Base-by-base conservation (phyloP, 1,140 invertebrate species). In the Eubasilissa regina region DNA sequence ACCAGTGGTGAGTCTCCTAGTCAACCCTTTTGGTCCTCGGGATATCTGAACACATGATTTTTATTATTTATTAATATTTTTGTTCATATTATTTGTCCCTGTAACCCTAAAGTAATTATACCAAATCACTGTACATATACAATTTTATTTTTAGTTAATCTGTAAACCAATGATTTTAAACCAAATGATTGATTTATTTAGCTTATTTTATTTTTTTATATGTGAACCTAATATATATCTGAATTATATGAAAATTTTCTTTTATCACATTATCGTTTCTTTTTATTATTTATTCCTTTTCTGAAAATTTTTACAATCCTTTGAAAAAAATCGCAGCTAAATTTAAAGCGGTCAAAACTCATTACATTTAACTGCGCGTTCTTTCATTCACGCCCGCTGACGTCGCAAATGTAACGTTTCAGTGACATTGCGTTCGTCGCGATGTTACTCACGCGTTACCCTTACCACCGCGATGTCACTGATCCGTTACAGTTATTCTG, bases 1-100 rank as follows among this genome's bases (percentile, higher is more conserved):
- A 80, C 78, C 79, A 83, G 81, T 79, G 81, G 81, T 83, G 81
- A 83, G 81, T 83, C 77, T 78, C 81, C 81, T 83, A 83, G 81
- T 83, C 81, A 83, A 79, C 77, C 81, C 75, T 79, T 78, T 80
- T 80, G 81, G 81, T 82, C 81, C 77, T 62, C 78, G 81, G 78
- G 75, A 80, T 78, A 80, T 75, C 48, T 82, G 78, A 80, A 82
- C 78, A 82, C 81, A 51, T 77, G 74, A n/a, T 82, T 77, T 35
- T 75, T 66, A 66, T 79, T 15, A 79, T 79, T 79, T 79, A 70
- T 75, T 79, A 53, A 79, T 82, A 44, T 74, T 70, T 75, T 78
- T 53, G 72, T 58, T 35, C 62, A 72, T 73, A 51, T 66, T 48
- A 62, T 79, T 76, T 74, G n/a, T 68, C 56, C 73, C 73, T 3